Evolutionary conservation across 2,888 invertebrate genomes (phyloP).

Genomic region (Melikaiella ostensackeni): DNA sequence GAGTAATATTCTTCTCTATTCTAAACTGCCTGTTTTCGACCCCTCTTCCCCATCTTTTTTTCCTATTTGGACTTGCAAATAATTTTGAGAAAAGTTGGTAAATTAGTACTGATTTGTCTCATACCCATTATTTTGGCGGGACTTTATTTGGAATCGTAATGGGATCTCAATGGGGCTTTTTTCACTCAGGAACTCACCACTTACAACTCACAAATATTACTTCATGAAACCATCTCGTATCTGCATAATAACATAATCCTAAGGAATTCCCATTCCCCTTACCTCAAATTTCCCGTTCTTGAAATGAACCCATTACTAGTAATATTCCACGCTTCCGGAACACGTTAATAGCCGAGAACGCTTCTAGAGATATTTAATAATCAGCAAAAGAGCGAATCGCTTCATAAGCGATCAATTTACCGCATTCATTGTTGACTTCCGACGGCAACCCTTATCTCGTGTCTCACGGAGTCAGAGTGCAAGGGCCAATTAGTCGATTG

Average conservation of each 20-base stretch:
- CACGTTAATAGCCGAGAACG: slow-evolving; percentile 2
- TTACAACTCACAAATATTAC: no score
- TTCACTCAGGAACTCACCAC: no score
- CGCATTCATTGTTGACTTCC: slow-evolving; percentile 25
- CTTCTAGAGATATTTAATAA: slow-evolving; percentile 28
- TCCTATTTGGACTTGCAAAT: no score
- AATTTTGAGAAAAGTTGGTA: no score
- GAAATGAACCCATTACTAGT: slow-evolving; percentile 25
- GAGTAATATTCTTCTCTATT: no score
- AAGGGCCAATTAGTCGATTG: slow-evolving; percentile 37
- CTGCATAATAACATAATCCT: background rate
- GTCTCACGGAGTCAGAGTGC: slow-evolving; percentile 27
- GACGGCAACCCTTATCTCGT: slow-evolving; percentile 16
- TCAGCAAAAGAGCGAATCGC: slow-evolving; percentile 26
- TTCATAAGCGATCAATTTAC: slow-evolving; percentile 35
- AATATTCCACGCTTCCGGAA: slow-evolving; percentile 19
- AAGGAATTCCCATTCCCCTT: slow-evolving; percentile 7
- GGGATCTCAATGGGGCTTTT: no score
- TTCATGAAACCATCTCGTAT: background rate
- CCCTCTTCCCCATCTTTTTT: no score
- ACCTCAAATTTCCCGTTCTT: slow-evolving; percentile 25
- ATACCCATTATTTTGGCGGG: no score
- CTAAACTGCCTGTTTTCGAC: no score
- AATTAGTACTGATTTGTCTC: no score
- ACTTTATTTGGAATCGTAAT: no score